Conservation (phyloP, 2,888 invertebrate genomes). For the Resseliella maxima region DNA sequence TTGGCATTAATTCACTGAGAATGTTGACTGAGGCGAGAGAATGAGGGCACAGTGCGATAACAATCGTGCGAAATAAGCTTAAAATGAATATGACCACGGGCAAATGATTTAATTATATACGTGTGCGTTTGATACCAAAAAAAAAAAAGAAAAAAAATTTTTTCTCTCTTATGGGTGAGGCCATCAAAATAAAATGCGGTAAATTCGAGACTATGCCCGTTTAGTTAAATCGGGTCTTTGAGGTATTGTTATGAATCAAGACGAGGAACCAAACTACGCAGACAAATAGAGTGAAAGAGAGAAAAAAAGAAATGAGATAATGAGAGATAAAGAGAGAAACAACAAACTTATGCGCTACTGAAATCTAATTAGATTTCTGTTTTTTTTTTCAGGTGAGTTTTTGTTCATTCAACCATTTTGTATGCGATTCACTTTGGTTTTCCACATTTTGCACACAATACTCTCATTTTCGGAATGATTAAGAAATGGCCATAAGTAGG, state of each 20-base stretch:
- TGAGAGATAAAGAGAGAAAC: not conserved
- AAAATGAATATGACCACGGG: constrained; percentile 16
- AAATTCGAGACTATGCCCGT: not conserved
- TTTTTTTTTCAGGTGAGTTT: constrained; percentile 30
- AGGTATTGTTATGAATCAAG: not conserved
- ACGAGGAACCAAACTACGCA: too few relatives aligned
- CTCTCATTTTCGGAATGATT: not conserved
- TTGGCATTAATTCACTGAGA: constrained; percentile 1
- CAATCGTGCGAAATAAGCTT: constrained; percentile 3
- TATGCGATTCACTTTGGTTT: constrained; percentile 22
- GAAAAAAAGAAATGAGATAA: not conserved
- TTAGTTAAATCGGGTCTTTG: not conserved
- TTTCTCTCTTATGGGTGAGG: not conserved
- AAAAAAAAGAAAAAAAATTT: too few relatives aligned
- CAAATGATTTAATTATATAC: constrained; percentile 38
- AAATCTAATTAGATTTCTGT: not conserved
- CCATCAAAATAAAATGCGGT: not conserved
- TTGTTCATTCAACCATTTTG: not conserved
- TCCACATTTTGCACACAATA: not conserved
- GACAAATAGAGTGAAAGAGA: not conserved
- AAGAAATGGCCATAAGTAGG: not conserved
- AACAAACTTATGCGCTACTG: too few relatives aligned
- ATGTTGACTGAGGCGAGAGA: not conserved
- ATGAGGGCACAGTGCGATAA: constrained; percentile 3
- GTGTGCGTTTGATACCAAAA: constrained; percentile 5